A percentile compares a stretch with the other conserved stretches of the same genome.
Conservation (phyloP, 2,797 vertebrate species). For the Coccyzus lansbergi region DNA sequence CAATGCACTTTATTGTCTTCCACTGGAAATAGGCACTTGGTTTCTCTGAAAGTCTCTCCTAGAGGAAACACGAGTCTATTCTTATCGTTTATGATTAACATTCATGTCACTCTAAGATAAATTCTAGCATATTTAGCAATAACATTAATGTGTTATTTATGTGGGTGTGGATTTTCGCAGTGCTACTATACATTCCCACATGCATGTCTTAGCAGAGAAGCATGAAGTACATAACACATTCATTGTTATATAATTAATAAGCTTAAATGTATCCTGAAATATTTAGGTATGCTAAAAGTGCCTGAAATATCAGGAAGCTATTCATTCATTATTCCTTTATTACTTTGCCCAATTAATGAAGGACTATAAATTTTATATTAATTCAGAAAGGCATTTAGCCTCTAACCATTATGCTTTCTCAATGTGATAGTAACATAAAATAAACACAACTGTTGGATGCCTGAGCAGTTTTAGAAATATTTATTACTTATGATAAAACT, state of each 20-base stretch:
- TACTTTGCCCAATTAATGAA: slow-evolving; percentile 32
- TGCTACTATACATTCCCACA: neutral
- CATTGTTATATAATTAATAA: neutral
- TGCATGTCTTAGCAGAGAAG: neutral
- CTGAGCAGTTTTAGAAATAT: slow-evolving; percentile 1
- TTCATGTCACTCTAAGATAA: neutral
- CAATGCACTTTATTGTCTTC: neutral
- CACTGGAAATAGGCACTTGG: neutral
- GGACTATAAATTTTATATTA: slow-evolving; percentile 31
- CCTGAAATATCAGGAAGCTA: slow-evolving; percentile 1
- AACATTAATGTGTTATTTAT: neutral
- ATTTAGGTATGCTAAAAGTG: neutral
- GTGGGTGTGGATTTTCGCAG: neutral
- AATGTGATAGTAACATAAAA: slow-evolving; percentile 2
- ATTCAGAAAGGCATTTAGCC: slow-evolving; percentile 31
- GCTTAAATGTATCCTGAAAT: slow-evolving; percentile 8
- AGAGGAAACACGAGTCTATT: neutral
- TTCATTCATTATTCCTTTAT: slow-evolving; percentile 14
- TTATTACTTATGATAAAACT: slow-evolving; percentile 31
- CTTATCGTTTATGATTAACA: neutral
- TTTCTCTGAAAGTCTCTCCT: neutral
- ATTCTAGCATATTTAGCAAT: neutral
- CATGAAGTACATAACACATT: neutral
- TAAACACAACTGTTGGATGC: slow-evolving; percentile 30
- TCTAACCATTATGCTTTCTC: neutral